Base-by-base conservation (phyloP, 2,797 vertebrate species). In the Catharus ustulatus region DNA sequence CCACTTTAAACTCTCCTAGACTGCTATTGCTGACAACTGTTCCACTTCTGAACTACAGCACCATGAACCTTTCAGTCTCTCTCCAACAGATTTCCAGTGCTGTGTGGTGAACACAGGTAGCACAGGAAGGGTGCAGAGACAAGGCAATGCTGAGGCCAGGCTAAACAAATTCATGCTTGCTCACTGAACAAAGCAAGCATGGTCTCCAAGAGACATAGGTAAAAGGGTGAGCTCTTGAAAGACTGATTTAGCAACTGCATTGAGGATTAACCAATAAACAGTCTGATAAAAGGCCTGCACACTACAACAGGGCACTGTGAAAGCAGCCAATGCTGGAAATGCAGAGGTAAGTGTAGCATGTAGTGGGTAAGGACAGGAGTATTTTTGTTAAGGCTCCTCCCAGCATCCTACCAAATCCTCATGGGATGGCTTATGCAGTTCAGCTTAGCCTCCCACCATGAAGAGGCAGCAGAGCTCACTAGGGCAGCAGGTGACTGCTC, bases 361-460 rank as follows among this genome's bases (percentile, higher is more conserved):
- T 6, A 77, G 29, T 17, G 5, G 22, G 32, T 51, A 87, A 73
- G 16, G 79, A 54, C 5, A 89, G 61, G 59, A 5, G 3, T 2
- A 19, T n/a, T 64, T 52, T 32, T 90, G 15, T 57, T 36, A 54
- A 69, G 16, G 13, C 40, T 27, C 38, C 46, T 76, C 40, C 32
- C 66, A 26, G 38, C n/a, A 89, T 23, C 57, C 83, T 19, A 34
- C 6, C 6, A 67, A 40, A 69, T 38, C 51, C 27, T 62, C 12
- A 11, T 0, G 4, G 58, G 30, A 55, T 1, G 2, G 38, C 16
- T 87, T 18, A 20, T 2, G 32, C 30, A 66, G 38, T 15, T 73
- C 54, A 57, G n/a, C 42, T 74, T 43, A 55, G 58, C 46, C 34
- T 49, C 71, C 45, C 82, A 45, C 20, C 48, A 29, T 0, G 4